Conservation (phyloP, 1,140 invertebrate genomes). For the Drosophila asahinai region DNA sequence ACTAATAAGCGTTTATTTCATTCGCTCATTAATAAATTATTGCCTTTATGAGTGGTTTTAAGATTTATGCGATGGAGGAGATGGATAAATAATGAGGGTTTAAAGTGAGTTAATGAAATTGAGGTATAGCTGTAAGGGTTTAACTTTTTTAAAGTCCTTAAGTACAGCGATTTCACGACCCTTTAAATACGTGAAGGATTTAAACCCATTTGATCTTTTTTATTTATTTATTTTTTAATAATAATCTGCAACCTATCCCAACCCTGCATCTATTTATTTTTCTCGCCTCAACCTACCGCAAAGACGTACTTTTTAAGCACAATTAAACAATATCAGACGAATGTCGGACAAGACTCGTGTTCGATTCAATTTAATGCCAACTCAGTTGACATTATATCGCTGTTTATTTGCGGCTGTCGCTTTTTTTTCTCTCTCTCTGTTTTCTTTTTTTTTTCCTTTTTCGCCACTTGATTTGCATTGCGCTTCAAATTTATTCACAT, state of each 20-base stretch:
- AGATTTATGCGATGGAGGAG: constrained; percentile 7
- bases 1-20: not conserved
- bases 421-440: constrained; percentile 3
- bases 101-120: not conserved
- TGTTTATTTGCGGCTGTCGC: constrained; percentile 23
- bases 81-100: constrained; percentile 1
- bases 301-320: not conserved
- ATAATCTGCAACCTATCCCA: not conserved
- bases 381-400: constrained; percentile 35
- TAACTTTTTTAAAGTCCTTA: not conserved
- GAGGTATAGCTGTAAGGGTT: too few relatives aligned
- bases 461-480: constrained; percentile 71
- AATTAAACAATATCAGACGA: constrained; percentile 21
- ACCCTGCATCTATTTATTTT: too few relatives aligned
- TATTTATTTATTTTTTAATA: not conserved
- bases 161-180: not conserved
- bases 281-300: constrained; percentile 1
- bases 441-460: constrained; percentile 8
- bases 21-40: constrained; percentile 20
- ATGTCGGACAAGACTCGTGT: constrained; percentile 8
- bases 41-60: constrained; percentile 2
- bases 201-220: too few relatives aligned
- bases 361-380: constrained; percentile 27
- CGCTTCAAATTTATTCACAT: constrained; percentile 67
- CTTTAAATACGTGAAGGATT: not conserved